A percentile compares a stretch with the other conserved stretches of the same genome.
phyloP scores from a whole-genome alignment of 2,888 invertebrate genomes.

The Eristalis pertinax region DNA sequence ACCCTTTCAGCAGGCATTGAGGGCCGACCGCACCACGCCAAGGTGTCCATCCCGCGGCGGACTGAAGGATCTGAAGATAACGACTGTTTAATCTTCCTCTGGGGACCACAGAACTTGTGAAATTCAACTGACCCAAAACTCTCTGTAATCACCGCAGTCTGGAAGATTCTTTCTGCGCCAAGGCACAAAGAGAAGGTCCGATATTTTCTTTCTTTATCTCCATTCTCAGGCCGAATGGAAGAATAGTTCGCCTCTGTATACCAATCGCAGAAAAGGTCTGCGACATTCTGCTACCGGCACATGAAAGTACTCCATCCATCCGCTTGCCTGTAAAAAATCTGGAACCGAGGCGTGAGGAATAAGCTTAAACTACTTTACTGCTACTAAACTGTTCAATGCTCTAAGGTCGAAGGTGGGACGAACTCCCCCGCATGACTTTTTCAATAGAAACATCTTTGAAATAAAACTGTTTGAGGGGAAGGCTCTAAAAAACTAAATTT shows the following conservation, averaged over 20 bases:
- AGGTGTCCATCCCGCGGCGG: too few relatives aligned
- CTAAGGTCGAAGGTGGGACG: conserved; percentile 2
- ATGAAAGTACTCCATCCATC: too few relatives aligned
- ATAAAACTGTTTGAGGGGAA: conserved; percentile 3
- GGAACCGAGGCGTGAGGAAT: too few relatives aligned
- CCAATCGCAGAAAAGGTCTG: too few relatives aligned
- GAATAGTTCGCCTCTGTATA: too few relatives aligned
- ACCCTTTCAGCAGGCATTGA: too few relatives aligned
- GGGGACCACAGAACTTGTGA: neutral
- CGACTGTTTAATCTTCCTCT: too few relatives aligned
- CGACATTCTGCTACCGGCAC: too few relatives aligned
- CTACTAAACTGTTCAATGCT: neutral
- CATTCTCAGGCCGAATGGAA: too few relatives aligned
- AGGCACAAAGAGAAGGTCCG: neutral
- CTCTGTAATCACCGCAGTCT: neutral
- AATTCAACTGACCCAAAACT: neutral
- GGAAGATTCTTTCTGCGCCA: neutral
- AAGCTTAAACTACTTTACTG: neutral
- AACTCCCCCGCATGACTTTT: conserved; percentile 2
- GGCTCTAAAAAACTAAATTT: neutral
- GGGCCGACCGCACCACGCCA: too few relatives aligned
- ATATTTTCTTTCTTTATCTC: too few relatives aligned
- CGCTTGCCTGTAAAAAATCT: too few relatives aligned
- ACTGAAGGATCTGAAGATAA: neutral
- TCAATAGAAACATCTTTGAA: conserved; percentile 13